Base-by-base conservation (phyloP, 1,140 invertebrate genomes). In the Eumaeus atala region DNA sequence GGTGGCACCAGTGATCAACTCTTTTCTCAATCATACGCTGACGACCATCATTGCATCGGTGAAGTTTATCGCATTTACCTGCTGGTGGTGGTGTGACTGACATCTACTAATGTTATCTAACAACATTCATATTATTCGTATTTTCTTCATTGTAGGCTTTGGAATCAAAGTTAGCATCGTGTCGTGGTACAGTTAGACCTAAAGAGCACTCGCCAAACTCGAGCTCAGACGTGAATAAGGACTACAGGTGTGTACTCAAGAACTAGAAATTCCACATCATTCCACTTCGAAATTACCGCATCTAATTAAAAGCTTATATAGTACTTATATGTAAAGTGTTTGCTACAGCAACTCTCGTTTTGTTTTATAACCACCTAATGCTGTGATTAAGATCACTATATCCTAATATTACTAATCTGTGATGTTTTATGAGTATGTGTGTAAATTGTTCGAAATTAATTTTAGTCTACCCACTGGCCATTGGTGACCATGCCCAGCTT, bases 111-210 rank as follows among this genome's bases (percentile, higher is more conserved):
- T 78, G 77, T 72, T 75, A 53, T 53, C 51, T 53, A 85, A 83
- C 72, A 74, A 74, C 79, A 80, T 83, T 83, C 81, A 84, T 84
- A 28, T 69, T 84, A 76, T 61, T 44, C 40, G 40, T 81, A 64
- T 87, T 88, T 87, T 84, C 77, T 84, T 81, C 75, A 78, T 85
- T 84, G 78, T 85, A 88, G 87, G 87, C 82, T 75, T 84, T 88
- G 86, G 87, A 88, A 88, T 87, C 87, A 79, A 88, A 88, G 67
- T 87, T 88, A 87, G 84, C 87, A 64, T 87, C 87, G 77, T 88
- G 86, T 84, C 86, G 86, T 69, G 84, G 84, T 83, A 80, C 87
- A 50, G 81, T 87, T 83, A 87, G 81, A 84, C 81, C 83, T 84
- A 87, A 84, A 78, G 83, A 87, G 63, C 83, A 80, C 67, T 84